These are phyloP conservation scores for Watsonalla cultraria DNA, from an alignment of 2,888 invertebrate species.

Conservation along the genomic window DNA sequence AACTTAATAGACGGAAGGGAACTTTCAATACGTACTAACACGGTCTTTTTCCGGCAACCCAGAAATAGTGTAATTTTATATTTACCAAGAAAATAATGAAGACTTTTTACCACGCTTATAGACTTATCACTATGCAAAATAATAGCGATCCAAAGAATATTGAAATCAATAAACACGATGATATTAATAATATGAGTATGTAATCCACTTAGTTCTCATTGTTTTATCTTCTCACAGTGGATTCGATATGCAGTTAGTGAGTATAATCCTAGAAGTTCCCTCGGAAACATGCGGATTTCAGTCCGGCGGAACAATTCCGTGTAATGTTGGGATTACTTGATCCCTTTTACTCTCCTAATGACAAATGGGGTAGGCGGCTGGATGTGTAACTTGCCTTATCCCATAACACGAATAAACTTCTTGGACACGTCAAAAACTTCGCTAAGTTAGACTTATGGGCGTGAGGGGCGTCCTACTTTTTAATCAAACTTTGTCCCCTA, in stretches of 20 bases:
- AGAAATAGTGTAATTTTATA: no score
- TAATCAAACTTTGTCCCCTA: not conserved
- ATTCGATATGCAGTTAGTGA: constrained; percentile 17
- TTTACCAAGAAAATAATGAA: no score
- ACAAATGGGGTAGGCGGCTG: constrained; percentile 48
- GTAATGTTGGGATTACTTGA: constrained; percentile 56
- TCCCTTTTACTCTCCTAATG: constrained; percentile 37
- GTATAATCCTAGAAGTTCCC: constrained; percentile 32
- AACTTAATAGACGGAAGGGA: constrained; percentile 23
- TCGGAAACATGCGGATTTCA: constrained; percentile 24
- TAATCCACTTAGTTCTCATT: constrained; percentile 13
- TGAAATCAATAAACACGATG: no score
- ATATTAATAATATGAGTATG: constrained; percentile 5
- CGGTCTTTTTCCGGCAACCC: no score
- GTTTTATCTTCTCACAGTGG: constrained; percentile 33
- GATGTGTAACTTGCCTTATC: constrained; percentile 29
- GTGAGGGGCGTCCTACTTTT: not conserved
- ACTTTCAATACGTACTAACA: constrained; percentile 7
- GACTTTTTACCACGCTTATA: no score
- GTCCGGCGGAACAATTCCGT: constrained; percentile 47
- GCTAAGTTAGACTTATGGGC: constrained; percentile 22
- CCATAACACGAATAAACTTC: constrained; percentile 32
- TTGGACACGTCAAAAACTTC: constrained; percentile 33
- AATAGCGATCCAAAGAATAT: no score
- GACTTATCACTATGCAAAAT: no score